A percentile compares a stretch with the other conserved stretches of the same genome.
phyloP scores from a whole-genome alignment of 1,140 invertebrate species.

The Caenorhabditis tropicalis region DNA sequence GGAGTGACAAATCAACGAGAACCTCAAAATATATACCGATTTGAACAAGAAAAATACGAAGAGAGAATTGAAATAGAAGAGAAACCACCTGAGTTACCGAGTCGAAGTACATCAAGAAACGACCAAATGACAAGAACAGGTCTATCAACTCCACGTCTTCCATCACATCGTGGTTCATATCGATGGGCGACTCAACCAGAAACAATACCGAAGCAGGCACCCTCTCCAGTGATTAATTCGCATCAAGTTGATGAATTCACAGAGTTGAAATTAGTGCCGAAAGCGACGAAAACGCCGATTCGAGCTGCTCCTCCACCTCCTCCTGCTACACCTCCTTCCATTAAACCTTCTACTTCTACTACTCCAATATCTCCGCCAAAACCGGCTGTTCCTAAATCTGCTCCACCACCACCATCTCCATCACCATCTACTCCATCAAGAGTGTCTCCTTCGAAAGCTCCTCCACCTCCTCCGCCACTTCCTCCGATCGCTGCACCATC shows the following conservation, averaged over 20 bases:
- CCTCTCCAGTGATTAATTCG: not conserved
- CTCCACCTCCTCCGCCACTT: not conserved
- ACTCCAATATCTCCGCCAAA: not conserved
- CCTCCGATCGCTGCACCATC: not conserved
- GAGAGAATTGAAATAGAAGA: not conserved
- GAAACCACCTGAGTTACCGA: slow-evolving; percentile 11
- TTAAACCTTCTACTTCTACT: not conserved
- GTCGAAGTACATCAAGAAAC: not conserved
- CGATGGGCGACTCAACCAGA: not conserved
- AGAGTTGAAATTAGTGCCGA: not conserved
- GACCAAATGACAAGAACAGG: not conserved
- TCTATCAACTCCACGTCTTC: not conserved
- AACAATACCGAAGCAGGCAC: not conserved
- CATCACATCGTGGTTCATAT: slow-evolving; percentile 1
- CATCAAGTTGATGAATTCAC: slow-evolving; percentile 16
- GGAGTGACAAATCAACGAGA: not conserved
- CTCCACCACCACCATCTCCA: not conserved
- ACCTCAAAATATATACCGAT: slow-evolving; percentile 11
- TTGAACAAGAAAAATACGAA: not conserved
- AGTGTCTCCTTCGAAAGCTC: not conserved
- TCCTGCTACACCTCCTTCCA: not conserved
- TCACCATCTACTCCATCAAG: not conserved
- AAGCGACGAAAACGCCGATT: not conserved
- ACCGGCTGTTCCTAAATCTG: not conserved
- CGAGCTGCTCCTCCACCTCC: not conserved